Conservation (phyloP, 2,888 invertebrate species). For the Hirtodrosophila trivittata region DNA sequence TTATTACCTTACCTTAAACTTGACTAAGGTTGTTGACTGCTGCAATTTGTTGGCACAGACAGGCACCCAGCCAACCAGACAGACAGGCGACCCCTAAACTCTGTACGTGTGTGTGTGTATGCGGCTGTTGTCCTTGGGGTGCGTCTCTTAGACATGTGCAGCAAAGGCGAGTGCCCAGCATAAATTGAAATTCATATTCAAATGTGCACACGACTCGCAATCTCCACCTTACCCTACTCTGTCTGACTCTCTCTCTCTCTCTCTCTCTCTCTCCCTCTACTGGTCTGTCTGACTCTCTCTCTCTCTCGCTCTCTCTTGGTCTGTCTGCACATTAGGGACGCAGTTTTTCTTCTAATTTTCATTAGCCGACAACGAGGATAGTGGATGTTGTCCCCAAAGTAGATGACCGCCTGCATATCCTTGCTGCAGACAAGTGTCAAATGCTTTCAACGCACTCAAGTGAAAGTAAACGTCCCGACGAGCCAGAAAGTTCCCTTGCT, state of each 20-base stretch:
- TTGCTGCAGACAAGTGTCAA: conserved; percentile 52
- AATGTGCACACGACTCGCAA: conserved; percentile 22
- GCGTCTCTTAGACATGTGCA: conserved; percentile 70
- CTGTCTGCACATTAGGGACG: conserved; percentile 53
- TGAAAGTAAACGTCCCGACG: conserved; percentile 68
- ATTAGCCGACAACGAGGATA: conserved; percentile 62
- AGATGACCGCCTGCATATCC: conserved; percentile 16
- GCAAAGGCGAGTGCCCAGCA: conserved; percentile 26
- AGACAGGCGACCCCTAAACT: conserved; percentile 49
- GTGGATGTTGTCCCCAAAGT: conserved; percentile 28
- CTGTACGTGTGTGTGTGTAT: conserved; percentile 10
- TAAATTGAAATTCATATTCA: conserved; percentile 77
- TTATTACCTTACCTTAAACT: conserved; percentile 70
- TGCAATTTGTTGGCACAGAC: conserved; percentile 65
- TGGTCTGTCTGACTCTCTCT: conserved; percentile 1
- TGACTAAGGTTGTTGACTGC: conserved; percentile 75
- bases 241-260: conserved; percentile 1
- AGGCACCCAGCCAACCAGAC: conserved; percentile 17
- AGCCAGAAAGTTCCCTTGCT: conserved; percentile 22
- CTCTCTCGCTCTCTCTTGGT: conserved; percentile 20
- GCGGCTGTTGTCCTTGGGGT: conserved; percentile 54
- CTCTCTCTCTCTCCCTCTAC: conserved; percentile 2
- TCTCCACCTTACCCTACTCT: not conserved
- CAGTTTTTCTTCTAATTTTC: conserved; percentile 65
- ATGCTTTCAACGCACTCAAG: conserved; percentile 67